Evolutionary conservation across 2,113 vertebrate species (phyloP), one percentile per base, ranked within the genome.

Genomic region (Diglossa brunneiventris): DNA sequence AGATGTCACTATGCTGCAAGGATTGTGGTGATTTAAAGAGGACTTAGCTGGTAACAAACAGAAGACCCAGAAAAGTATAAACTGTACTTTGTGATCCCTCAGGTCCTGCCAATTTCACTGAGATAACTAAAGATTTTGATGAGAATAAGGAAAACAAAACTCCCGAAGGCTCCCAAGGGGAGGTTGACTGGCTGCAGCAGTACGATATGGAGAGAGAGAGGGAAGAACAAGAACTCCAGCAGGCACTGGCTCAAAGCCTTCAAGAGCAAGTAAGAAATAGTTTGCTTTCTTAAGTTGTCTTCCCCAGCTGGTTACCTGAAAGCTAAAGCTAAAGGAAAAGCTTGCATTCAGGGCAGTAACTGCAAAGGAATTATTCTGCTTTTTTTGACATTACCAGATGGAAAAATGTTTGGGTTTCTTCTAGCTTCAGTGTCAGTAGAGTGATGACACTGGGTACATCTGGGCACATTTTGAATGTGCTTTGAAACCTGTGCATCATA

Each of bases 71-170:
- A 30, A 92, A 91, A 91, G 44, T 62, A 9, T 89, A 69, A 84
- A 89, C 75, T 61, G 28, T 91, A 39, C 59, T 94, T 83, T 91
- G 63, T 90, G 39, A 83, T 97, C 96, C 82, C 82, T 95, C 88
- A 98, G 98, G 97, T 97, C 94, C 97, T 95, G 81, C 96, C 94
- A 97, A 33, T 96, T 98, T 98, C 95, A 86, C 97, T 3, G 97
- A 98, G 89, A 97, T 98, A 94, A 98, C 98, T 58, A 99, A 98
- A 95, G 98, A 98, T 97, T 98, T 99, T 98, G 99, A 99, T 96
- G 99, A 99, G 96, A 99, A 99, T 97, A 99, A 99, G 96, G 99
- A 99, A 97, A 99, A 99, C 97, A 99, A 99, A 98, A 99, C 99
- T 91, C 99, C 99, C 3, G 98, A 99, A 91, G 98, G 98, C 10